These are phyloP conservation scores for Lethrus apterus DNA, from an alignment of 1,140 invertebrate genomes.

Conservation along the genomic window DNA sequence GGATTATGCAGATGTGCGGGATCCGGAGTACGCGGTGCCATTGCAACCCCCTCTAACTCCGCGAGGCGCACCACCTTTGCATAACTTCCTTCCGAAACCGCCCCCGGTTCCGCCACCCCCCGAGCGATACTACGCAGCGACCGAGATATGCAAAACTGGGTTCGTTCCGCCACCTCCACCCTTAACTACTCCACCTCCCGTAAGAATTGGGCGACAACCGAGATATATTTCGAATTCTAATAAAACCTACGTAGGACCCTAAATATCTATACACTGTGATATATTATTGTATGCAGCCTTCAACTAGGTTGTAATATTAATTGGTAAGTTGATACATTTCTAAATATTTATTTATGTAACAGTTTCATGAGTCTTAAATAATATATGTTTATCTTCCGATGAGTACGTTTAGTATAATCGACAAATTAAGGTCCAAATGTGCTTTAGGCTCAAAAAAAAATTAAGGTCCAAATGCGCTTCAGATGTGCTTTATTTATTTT, in stretches of 20 bases:
- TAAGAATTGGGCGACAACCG: slow-evolving; percentile 32
- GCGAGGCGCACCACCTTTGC: slow-evolving; percentile 28
- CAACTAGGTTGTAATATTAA: slow-evolving; percentile 12
- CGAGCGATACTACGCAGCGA: slow-evolving; percentile 38
- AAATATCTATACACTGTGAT: slow-evolving; percentile 25
- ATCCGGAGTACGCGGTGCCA: slow-evolving; percentile 37
- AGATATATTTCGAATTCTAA: slow-evolving; percentile 29
- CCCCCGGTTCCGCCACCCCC: slow-evolving; percentile 31
- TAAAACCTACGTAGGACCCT: slow-evolving; percentile 34
- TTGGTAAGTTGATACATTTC: slow-evolving; percentile 6
- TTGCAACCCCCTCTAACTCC: slow-evolving; percentile 27
- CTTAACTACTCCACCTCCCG: slow-evolving; percentile 32
- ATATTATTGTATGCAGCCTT: slow-evolving; percentile 14
- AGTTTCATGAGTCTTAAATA: no score
- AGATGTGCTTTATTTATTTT: no score
- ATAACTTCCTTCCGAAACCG: slow-evolving; percentile 35
- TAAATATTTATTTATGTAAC: no score
- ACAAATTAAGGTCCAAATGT: no score
- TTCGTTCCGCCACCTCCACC: slow-evolving; percentile 36
- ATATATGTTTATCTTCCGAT: no score
- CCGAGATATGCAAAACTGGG: slow-evolving; percentile 35
- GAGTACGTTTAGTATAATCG: no score
- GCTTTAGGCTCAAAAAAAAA: no score
- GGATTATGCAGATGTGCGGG: slow-evolving; percentile 31
- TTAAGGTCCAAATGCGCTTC: no score